Evolutionary conservation across 2,797 vertebrate species (phyloP).

Genomic region (Centroberyx gerrardi): DNA sequence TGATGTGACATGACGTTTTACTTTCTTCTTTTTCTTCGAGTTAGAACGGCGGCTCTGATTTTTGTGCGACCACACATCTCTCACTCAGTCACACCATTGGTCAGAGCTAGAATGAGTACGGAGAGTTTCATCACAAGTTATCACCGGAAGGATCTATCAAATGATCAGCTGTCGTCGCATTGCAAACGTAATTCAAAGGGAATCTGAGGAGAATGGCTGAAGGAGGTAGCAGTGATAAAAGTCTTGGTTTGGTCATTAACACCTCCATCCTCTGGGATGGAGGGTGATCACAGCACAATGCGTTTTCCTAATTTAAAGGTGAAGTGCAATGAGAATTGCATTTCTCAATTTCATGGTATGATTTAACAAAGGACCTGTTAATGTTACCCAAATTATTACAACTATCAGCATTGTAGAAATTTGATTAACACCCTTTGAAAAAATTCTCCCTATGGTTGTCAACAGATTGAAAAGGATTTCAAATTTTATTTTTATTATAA

Average conservation of each 20-base stretch:
- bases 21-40: conserved; percentile 3
- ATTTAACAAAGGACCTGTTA: no score
- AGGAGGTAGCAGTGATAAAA: background rate
- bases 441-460: no score
- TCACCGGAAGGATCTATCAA: background rate
- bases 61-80: conserved; percentile 36
- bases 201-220: background rate
- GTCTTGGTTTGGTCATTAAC: background rate
- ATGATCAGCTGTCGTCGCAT: conserved; percentile 10
- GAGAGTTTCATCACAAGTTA: conserved; percentile 29
- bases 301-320: no score
- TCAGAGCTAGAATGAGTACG: background rate
- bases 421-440: no score
- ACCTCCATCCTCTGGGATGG: no score
- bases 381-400: no score
- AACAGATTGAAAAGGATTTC: no score
- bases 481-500: no score
- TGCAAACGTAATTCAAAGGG: background rate
- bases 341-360: no score
- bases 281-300: no score
- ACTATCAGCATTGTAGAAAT: no score
- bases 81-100: conserved; percentile 25
- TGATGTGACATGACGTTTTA: conserved; percentile 37
- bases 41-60: conserved; percentile 2
- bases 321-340: no score